Base-by-base conservation (phyloP, 2,888 invertebrate species). In the Graphium colonna region DNA sequence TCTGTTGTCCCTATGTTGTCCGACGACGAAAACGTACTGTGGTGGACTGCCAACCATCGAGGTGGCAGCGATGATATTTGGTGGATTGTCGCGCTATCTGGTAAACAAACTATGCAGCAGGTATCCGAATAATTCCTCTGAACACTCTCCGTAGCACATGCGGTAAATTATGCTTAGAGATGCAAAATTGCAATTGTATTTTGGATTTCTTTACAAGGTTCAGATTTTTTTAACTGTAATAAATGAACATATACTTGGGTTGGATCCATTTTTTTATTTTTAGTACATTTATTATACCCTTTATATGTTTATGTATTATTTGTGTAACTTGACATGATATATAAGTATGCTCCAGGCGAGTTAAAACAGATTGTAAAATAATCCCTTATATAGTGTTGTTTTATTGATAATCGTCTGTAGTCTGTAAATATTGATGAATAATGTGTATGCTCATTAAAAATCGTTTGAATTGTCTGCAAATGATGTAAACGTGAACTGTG, bases 401-500 rank as follows among this genome's bases (percentile, higher is more conserved):
- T 44, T 57, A 57, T 59, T 57, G 51, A 21, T 21, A 21, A 21
- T 21, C 21, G 21, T 21, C 36, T 62, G 58, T 62, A 63, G n/a
- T n/a, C n/a, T n/a, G n/a, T n/a, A n/a, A n/a, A n/a, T n/a, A n/a
- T n/a, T n/a, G n/a, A n/a, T n/a, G n/a, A 53, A 55, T 58, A 61
- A 55, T 52, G 15, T 53, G 8, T 52, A 42, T 21, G 41, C 47
- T 48, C 52, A 31, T 17, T 52, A 42, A 47, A 12, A 52, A 33
- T 15, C 66, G 57, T 63, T 65, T 59, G 67, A 64, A 67, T 65
- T 68, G 69, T 69, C 70, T 67, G 42, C 38, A 47, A 66, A 64
- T 75, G 71, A 72, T 69, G 67, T 72, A 67, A 68, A 73, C 71
- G 77, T 85, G 79, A 77, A 85, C 79, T 86, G 86, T 87, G 87